Percentiles rank a stretch among this genome's conserved stretches.
These are phyloP conservation scores for Huso huso DNA, from an alignment of 2,797 vertebrate species.

Conservation along the genomic window DNA sequence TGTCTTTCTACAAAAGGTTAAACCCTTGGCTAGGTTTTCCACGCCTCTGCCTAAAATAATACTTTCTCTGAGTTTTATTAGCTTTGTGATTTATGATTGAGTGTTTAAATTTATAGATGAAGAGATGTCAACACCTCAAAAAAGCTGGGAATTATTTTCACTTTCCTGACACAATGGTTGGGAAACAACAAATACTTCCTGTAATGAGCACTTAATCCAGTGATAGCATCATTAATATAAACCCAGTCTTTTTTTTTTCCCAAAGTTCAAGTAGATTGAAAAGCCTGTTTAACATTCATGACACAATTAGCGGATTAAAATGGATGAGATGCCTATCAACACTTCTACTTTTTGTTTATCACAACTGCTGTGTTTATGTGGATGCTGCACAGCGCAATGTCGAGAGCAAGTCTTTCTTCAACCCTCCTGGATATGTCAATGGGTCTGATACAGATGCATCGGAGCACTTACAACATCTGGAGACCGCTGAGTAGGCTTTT, in stretches of 20 bases:
- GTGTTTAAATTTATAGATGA: too few species aligned
- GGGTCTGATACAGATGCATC: neutral
- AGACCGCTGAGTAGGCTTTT: neutral
- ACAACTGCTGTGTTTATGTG: neutral
- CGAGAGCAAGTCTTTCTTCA: neutral
- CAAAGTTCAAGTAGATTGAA: constrained; percentile 14
- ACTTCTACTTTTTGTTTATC: constrained; percentile 5
- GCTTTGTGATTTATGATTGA: too few species aligned
- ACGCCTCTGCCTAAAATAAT: too few species aligned
- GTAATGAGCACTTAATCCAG: constrained; percentile 4
- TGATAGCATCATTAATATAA: constrained; percentile 8
- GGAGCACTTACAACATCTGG: neutral
- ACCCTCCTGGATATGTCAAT: neutral
- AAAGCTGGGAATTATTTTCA: constrained; percentile 2
- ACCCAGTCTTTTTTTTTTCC: neutral
- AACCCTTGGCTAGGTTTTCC: too few species aligned
- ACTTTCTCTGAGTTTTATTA: too few species aligned
- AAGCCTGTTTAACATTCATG: constrained; percentile 16
- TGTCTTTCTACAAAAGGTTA: too few species aligned
- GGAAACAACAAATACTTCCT: constrained; percentile 9
- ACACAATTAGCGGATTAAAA: constrained; percentile 9
- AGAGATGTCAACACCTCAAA: neutral
- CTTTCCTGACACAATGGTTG: neutral
- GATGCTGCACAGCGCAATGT: neutral
- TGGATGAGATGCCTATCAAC: constrained; percentile 3